Base-by-base conservation (phyloP, 2,113 vertebrate genomes). In the Ursus arctos region DNA sequence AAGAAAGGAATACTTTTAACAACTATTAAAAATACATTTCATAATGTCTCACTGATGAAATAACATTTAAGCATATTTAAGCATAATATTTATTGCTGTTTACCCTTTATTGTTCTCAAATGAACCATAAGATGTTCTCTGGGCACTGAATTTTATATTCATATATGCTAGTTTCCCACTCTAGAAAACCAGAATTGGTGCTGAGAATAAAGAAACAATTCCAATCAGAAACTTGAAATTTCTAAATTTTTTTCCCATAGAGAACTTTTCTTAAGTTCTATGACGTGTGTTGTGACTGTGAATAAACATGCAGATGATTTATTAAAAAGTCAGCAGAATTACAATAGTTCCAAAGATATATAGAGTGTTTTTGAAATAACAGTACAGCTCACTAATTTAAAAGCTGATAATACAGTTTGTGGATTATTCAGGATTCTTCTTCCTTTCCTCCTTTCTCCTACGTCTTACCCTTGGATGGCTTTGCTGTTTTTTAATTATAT, bases 181-280 rank as follows among this genome's bases (percentile, higher is more conserved):
- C 28, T 88, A 61, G 40, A 69, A 91, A 92, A 33, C 33, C 14
- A 72, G 47, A 96, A 90, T 40, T 61, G 22, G 1, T 72, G 47
- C 85, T 94, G 51, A 93, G 33, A 91, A 28, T 71, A 97, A 97
- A 77, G 31, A 33, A 91, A 19, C 26, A 82, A 40, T 81, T 92
- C 36, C 40, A 59, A n/a, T 61, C 79, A 92, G 61, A 80, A 94
- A 77, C 43, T 95, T 90, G 63, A 87, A 49, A 95, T 57, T 69
- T 47, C 49, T 59, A 51, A 19, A 1, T 10, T 51, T 51, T n/a
- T 80, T 71, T 26, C 79, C 85, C 47, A n/a, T 55, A 31, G 84
- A 84, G 2, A 18, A 36, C 26, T 86, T 11, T 72, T 67, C 57
- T 77, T 26, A 89, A 94, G 71, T 31, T 61, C 1, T 51, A 7